These are phyloP conservation scores for Lordiphosa stackelbergi DNA, from an alignment of 1,140 invertebrate species.

Conservation along the genomic window DNA sequence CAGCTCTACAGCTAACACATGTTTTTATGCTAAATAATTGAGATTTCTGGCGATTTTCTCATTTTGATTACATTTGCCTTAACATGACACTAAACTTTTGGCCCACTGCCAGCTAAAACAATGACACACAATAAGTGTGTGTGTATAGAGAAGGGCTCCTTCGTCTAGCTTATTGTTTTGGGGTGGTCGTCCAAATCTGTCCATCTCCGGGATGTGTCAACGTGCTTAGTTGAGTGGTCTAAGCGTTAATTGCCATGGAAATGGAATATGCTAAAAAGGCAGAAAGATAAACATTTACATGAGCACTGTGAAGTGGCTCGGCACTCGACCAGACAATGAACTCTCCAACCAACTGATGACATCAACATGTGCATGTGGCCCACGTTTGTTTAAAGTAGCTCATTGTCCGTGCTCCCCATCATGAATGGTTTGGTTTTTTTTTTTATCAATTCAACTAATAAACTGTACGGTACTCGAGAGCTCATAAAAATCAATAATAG, in stretches of 20 bases:
- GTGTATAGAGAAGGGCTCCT: constrained; percentile 1
- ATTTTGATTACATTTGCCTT: constrained; percentile 52
- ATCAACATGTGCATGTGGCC: constrained; percentile 5
- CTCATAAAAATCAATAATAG: constrained; percentile 57
- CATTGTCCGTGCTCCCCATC: background rate
- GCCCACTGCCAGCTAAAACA: constrained; percentile 40
- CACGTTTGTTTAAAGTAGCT: constrained; percentile 1
- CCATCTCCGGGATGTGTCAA: constrained; percentile 23
- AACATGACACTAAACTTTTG: constrained; percentile 36
- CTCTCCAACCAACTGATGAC: constrained; percentile 21
- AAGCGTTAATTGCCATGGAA: constrained; percentile 43
- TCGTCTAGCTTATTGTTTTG: constrained; percentile 5
- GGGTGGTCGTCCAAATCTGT: constrained; percentile 5
- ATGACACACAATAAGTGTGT: constrained; percentile 1
- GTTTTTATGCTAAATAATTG: constrained; percentile 64
- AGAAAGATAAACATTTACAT: constrained; percentile 43
- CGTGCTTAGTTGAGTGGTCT: constrained; percentile 12
- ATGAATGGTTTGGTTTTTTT: constrained; percentile 5
- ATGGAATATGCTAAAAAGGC: constrained; percentile 49
- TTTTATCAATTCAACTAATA: constrained; percentile 53
- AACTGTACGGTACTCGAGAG: constrained; percentile 29
- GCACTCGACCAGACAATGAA: constrained; percentile 55
- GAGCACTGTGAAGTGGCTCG: constrained; percentile 16
- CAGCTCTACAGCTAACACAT: constrained; percentile 61
- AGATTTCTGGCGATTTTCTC: constrained; percentile 48